Conservation (phyloP, 1,140 invertebrate genomes). For the Stegodyphus mimosarum region DNA sequence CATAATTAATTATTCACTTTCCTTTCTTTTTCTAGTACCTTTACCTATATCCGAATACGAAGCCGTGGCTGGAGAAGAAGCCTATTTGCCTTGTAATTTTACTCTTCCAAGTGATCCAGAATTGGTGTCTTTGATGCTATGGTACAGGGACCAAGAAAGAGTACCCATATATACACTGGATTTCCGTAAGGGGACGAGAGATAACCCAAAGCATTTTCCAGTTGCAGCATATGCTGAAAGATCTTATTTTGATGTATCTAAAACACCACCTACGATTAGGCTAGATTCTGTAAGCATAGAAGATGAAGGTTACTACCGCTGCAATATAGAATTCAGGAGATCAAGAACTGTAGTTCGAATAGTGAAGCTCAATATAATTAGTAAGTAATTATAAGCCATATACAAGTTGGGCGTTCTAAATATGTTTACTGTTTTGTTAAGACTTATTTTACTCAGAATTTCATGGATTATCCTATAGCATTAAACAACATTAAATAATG, state of each 20-base stretch:
- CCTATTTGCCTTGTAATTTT: constrained; percentile 84
- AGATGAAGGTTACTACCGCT: constrained; percentile 90
- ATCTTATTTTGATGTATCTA: constrained; percentile 60
- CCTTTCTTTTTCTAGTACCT: constrained; percentile 21
- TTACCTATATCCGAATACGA: constrained; percentile 51
- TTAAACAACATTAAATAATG: no score
- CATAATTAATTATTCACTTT: no score
- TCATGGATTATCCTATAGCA: no score
- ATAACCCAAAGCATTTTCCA: constrained; percentile 61
- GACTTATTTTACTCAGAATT: no score
- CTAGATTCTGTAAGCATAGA: constrained; percentile 81
- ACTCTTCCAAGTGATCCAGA: constrained; percentile 77
- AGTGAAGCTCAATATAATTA: constrained; percentile 61
- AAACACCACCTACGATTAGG: constrained; percentile 76
- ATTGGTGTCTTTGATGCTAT: constrained; percentile 82
- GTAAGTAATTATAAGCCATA: constrained; percentile 44
- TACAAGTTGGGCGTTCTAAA: no score
- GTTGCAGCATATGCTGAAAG: constrained; percentile 55
- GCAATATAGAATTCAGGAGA: constrained; percentile 89
- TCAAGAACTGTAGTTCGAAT: constrained; percentile 76
- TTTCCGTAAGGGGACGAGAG: constrained; percentile 59
- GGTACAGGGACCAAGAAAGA: constrained; percentile 78
- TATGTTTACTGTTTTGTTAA: no score
- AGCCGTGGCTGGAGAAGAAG: constrained; percentile 80
- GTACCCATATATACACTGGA: constrained; percentile 65